Base-by-base conservation (phyloP, 2,797 vertebrate genomes). In the Danio tinwini region DNA sequence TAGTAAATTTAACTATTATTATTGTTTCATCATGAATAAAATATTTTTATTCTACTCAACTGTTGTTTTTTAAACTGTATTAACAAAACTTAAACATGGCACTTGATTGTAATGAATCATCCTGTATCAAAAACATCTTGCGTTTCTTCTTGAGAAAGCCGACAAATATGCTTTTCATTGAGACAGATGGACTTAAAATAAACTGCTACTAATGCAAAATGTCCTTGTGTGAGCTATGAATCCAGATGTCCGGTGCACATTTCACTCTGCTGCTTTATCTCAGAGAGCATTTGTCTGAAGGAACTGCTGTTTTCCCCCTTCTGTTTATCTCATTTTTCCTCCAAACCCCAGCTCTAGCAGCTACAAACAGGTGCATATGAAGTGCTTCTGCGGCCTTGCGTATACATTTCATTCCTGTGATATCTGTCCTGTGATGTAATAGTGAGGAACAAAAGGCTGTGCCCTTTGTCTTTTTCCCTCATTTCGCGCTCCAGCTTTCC, bases 401-500 rank as follows among this genome's bases (percentile, higher is more conserved):
- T 45, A 39, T 11, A 29, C 29, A 29, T 64, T 56, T 42, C 0
- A 42, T 40, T 47, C 53, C 7, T 53, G 65, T 16, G 14, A 64
- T 56, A 17, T 50, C 37, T 40, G 11, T 73, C 50, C 68, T 73
- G 58, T 79, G 77, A 64, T 79, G 77, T 64, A 73, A 73, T 58
- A 45, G 42, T 10, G 1, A 52, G 21, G 61, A 65, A 65, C 49
- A 56, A 72, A 63, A 80, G 91, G 87, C 93, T 88, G 88, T 89
- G 91, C 90, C 92, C 82, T 92, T 90, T 89, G 89, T 80, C 59
- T 56, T 53, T 16, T 64, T 44, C 44, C 50, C 53, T 85, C 85
- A 87, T 90, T 91, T 86, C 85, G 86, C 90, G 79, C 88, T 85
- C 93, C 93, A 91, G 90, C 90, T 85, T 86, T 85, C 85, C 88